These are phyloP conservation scores for Myotis brandtii DNA, from an alignment of 2,113 vertebrate species.

Conservation along the genomic window DNA sequence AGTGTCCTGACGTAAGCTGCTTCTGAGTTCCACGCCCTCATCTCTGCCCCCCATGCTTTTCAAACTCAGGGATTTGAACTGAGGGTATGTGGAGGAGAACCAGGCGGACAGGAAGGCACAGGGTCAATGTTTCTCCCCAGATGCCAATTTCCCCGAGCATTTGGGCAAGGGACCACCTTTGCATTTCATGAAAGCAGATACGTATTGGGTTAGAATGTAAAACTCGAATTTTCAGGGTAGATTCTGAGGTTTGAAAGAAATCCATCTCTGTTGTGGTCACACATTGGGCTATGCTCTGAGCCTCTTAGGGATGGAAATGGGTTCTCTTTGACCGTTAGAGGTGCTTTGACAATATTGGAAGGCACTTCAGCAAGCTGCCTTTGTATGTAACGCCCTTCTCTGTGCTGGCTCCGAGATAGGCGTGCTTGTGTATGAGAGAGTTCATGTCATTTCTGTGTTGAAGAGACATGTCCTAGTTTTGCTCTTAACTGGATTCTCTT, in stretches of 20 bases:
- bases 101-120: neutral
- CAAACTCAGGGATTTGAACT: neutral
- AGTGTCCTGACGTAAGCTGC: too few species aligned
- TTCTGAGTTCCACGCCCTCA: neutral
- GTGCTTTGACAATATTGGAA: neutral
- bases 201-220: neutral
- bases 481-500: neutral
- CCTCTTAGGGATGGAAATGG: neutral
- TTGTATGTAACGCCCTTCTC: neutral
- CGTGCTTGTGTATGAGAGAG: neutral
- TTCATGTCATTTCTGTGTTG: neutral
- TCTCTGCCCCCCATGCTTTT: neutral
- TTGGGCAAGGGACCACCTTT: neutral
- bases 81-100: rapidly evolving
- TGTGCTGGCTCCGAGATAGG: neutral
- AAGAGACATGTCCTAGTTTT: neutral
- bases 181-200: neutral
- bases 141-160: neutral
- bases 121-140: neutral
- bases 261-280: neutral
- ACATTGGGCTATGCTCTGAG: neutral
- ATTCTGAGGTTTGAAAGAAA: neutral
- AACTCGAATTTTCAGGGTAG: neutral
- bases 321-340: neutral
- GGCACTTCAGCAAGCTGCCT: neutral